Conservation (phyloP, 2,797 vertebrate genomes). For the Etheostoma perlongum region DNA sequence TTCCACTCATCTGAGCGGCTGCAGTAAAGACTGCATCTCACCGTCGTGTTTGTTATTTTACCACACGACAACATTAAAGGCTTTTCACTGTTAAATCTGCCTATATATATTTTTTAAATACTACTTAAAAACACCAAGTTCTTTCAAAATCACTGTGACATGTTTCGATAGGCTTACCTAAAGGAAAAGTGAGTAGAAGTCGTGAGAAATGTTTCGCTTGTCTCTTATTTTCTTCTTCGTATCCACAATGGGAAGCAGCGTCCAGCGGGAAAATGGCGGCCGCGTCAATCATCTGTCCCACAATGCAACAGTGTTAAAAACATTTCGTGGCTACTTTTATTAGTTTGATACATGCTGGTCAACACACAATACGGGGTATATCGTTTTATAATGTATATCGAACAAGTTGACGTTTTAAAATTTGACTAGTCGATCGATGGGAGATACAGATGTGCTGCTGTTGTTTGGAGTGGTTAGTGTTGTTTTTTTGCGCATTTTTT, state of each 20-base stretch:
- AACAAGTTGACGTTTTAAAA: too few species aligned
- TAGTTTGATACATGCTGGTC: neutral
- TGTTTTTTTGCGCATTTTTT: too few species aligned
- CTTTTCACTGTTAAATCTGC: conserved; percentile 20
- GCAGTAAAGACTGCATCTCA: conserved; percentile 70
- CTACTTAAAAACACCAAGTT: conserved; percentile 55
- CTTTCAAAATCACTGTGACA: neutral
- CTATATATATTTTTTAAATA: neutral
- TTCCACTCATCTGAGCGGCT: conserved; percentile 55
- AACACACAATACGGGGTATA: too few species aligned
- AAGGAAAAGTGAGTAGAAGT: conserved; percentile 64
- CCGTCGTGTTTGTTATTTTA: conserved; percentile 65
- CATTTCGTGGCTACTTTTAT: conserved; percentile 29
- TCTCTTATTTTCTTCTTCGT: conserved; percentile 82
- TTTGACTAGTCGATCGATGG: too few species aligned
- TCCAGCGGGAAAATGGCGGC: conserved; percentile 87
- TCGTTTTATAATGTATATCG: too few species aligned
- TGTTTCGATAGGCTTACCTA: conserved; percentile 69
- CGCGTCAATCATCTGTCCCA: conserved; percentile 81
- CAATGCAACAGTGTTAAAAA: conserved; percentile 72
- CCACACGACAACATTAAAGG: conserved; percentile 32
- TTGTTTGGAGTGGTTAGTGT: too few species aligned
- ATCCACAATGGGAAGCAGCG: conserved; percentile 83
- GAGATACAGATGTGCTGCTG: too few species aligned
- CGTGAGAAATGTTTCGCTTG: conserved; percentile 75